Evolutionary conservation across 2,888 invertebrate species (phyloP), one percentile per base, ranked within the genome.

Genomic region (Tachina lurida): DNA sequence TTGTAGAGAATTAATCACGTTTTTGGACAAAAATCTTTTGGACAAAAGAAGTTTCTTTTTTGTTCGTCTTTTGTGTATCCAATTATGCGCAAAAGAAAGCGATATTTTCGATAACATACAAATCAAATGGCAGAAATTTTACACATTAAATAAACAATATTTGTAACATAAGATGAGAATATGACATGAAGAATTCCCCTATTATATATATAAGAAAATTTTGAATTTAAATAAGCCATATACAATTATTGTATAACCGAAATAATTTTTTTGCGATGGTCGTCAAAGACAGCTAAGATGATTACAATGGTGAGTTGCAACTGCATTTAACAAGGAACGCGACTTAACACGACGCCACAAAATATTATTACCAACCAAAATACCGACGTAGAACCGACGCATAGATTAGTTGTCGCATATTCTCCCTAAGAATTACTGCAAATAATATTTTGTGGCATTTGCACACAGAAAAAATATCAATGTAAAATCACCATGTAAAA

Each of bases 1-100:
- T n/a, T 67, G 12, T 17, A 41, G 39, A 54, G 54, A 76, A 84
- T 60, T 77, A 73, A 80, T 84, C 84, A 84, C 84, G 84, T 80
- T 84, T 76, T 84, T 81, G 56, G 39, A 75, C 78, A 79, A 79
- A 70, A 70, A 74, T 75, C 56, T 74, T 67, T 41, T 49, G 12
- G 5, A 70, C 62, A 60, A 70, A 77, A 70, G 43, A 60, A 45
- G 10, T 62, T 74, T 31, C 3, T 39, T 49, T 2, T 58, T 31
- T 17, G 10, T 17, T 31, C 1, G 41, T 41, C 39, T n/a, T 10
- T 62, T 2, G 3, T 22, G 19, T 49, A 3, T 43, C 9, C 13
- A 58, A 17, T 68, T 52, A n/a, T 71, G 10, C 52, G 31, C 13
- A 45, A 63, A 76, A 83, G 71, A 77, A 83, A 70, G 58, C 71